Percentiles rank a stretch among this genome's conserved stretches.
These are phyloP conservation scores for Dromiciops gliroides DNA, from an alignment of 2,113 vertebrate genomes.

Conservation along the genomic window DNA sequence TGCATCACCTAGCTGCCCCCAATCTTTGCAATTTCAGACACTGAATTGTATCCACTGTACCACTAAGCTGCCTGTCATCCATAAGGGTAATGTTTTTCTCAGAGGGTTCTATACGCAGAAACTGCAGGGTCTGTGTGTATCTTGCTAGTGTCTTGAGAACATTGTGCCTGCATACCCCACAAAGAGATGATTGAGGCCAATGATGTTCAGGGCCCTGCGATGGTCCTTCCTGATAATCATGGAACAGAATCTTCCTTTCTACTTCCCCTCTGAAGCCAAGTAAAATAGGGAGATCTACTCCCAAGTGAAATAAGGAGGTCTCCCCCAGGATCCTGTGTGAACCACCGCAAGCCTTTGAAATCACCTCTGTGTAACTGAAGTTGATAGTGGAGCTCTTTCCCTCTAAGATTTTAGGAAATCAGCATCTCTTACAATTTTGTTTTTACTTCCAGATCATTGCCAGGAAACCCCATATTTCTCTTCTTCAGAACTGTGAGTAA, in stretches of 20 bases:
- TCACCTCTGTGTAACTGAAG: background rate
- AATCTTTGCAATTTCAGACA: too few species aligned
- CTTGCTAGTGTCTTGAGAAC: constrained; percentile 27
- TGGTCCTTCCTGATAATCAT: background rate
- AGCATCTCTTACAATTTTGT: background rate
- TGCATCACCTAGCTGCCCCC: too few species aligned
- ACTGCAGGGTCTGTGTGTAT: constrained; percentile 49
- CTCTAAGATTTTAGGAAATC: background rate
- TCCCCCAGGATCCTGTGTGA: constrained; percentile 9
- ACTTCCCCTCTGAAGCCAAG: background rate
- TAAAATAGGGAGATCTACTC: constrained; percentile 20
- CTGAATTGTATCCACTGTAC: background rate
- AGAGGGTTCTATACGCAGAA: background rate
- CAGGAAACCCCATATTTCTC: background rate
- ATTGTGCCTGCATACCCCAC: constrained; percentile 23
- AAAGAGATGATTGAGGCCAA: background rate
- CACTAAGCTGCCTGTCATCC: too few species aligned
- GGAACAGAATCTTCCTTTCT: background rate
- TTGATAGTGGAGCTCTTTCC: constrained; percentile 1
- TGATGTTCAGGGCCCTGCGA: constrained; percentile 16
- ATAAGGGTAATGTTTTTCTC: background rate
- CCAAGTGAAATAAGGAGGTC: background rate
- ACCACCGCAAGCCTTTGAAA: background rate
- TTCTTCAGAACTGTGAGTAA: background rate
- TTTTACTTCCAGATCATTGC: background rate